Evolutionary conservation across 1,140 invertebrate genomes (phyloP), one percentile per base, ranked within the genome.

Genomic region (Macrotrachela quadricornifera): DNA sequence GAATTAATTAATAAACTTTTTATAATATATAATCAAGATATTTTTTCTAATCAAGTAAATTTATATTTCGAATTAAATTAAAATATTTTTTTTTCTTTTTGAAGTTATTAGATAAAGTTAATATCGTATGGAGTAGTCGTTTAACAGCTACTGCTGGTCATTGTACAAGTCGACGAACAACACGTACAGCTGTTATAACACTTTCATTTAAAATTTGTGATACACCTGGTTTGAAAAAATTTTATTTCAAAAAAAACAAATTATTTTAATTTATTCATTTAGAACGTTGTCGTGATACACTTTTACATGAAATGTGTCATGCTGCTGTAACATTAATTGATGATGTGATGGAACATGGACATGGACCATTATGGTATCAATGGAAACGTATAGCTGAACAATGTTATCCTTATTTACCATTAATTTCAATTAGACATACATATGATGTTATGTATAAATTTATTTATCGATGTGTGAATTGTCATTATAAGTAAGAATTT

Each of bases 221-320:
- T 30, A 4, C 21, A 30, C 21, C 21, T 30, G 21, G 21, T 30
- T 30, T 8, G 60, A 60, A 37, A 65, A 17, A n/a, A n/a, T n/a
- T n/a, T n/a, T n/a, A n/a, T n/a, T n/a, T n/a, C n/a, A n/a, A n/a
- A n/a, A n/a, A n/a, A n/a, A n/a, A n/a, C n/a, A n/a, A 18, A 43
- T 8, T 11, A 8, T 55, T 55, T 6, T 10, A 8, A 12, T 46
- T 9, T 44, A 38, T 16, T 41, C 48, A 50, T 56, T 18, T 79
- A 13, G 81, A 83, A 61, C 71, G 84, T 56, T 62, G 88, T 18
- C 70, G 85, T 16, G 84, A 88, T 63, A 90, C 85, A 1, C 73
- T 91, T 13, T 76, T 88, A 43, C 85, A 90, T 66, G 85, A 90
- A 68, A 69, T 90, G 68, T 90, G 85, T 60, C 86, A 91, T 71